These are phyloP conservation scores for Pseudomyrmex sp. DNA, from an alignment of 1,140 invertebrate species.

Conservation along the genomic window DNA sequence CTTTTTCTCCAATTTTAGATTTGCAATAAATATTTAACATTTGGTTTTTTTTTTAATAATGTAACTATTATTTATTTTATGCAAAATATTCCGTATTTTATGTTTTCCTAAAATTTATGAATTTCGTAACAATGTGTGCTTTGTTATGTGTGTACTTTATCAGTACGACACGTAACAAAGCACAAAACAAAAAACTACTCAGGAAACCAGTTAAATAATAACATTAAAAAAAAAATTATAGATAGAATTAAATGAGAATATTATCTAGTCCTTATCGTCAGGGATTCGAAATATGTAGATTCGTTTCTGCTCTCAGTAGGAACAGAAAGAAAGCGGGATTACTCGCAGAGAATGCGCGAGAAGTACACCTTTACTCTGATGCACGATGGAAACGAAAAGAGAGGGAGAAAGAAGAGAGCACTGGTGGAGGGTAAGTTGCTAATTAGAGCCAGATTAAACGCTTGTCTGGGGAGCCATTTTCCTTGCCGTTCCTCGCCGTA, in stretches of 20 bases:
- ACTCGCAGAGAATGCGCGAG: slow-evolving; percentile 54
- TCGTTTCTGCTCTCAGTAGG: slow-evolving; percentile 20
- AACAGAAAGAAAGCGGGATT: slow-evolving; percentile 35
- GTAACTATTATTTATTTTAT: no score
- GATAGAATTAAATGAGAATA: not conserved
- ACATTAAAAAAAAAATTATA: not conserved
- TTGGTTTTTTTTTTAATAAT: not conserved
- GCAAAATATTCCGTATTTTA: no score
- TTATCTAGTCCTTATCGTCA: not conserved
- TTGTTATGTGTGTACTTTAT: no score
- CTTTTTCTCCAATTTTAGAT: not conserved
- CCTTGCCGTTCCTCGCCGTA: slow-evolving; percentile 76
- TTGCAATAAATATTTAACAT: not conserved
- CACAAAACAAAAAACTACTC: not conserved
- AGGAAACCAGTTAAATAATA: not conserved
- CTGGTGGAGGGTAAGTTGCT: slow-evolving; percentile 81
- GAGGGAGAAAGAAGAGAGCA: slow-evolving; percentile 68
- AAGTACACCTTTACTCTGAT: slow-evolving; percentile 37
- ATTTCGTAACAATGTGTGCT: no score
- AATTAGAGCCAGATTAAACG: slow-evolving; percentile 85
- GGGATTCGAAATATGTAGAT: not conserved
- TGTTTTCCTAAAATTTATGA: no score
- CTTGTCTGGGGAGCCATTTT: slow-evolving; percentile 84
- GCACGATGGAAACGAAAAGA: slow-evolving; percentile 2
- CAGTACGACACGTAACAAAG: no score